phyloP scores from a whole-genome alignment of 2,888 invertebrate species.

The Laothoe populi region DNA sequence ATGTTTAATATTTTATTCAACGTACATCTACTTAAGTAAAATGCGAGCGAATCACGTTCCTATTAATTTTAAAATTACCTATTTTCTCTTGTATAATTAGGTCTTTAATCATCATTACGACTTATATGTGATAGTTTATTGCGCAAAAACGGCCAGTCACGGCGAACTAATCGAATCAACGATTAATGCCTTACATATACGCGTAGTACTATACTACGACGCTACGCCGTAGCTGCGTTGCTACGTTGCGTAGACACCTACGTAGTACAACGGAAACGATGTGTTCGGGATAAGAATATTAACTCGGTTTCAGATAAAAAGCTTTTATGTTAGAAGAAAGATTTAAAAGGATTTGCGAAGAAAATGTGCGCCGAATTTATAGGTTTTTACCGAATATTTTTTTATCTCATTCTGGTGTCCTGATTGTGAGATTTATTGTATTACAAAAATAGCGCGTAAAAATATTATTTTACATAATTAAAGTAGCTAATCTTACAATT shows the following conservation, averaged over 20 bases:
- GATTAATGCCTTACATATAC: conserved; percentile 16
- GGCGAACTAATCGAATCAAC: neutral
- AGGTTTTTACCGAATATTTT: neutral
- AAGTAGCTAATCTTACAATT: neutral
- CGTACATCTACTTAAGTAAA: no score
- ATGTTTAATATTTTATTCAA: no score
- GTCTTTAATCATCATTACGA: no score
- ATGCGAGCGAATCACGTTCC: no score
- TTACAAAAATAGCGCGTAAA: neutral
- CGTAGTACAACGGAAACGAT: conserved; percentile 19
- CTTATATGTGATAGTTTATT: no score
- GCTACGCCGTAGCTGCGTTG: conserved; percentile 12
- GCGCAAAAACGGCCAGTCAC: no score
- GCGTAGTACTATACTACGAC: conserved; percentile 21
- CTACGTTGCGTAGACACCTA: conserved; percentile 16
- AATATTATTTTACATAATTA: neutral
- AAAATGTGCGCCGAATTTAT: conserved; percentile 16
- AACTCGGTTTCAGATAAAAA: conserved; percentile 23
- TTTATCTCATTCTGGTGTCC: conserved; percentile 1
- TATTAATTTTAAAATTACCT: no score
- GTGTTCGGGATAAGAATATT: conserved; percentile 25
- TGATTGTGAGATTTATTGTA: neutral
- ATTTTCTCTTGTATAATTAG: no score
- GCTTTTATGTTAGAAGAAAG: conserved; percentile 21
- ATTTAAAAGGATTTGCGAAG: conserved; percentile 20